Percentiles rank a stretch among this genome's conserved stretches.
These are phyloP conservation scores for Laticauda colubrina DNA, from an alignment of 2,113 vertebrate species.

Conservation along the genomic window DNA sequence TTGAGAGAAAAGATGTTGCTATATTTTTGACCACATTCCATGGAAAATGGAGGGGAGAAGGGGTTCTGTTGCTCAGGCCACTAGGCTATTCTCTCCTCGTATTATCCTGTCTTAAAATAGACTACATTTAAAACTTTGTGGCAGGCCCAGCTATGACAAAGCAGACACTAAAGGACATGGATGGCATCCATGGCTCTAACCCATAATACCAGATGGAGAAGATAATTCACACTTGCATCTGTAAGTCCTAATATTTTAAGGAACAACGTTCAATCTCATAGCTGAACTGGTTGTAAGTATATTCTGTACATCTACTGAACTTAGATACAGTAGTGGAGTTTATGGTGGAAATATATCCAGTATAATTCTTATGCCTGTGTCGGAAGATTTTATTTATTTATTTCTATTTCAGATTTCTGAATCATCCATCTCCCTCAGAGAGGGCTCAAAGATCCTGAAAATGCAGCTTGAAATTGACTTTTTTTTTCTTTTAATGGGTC, in stretches of 20 bases:
- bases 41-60: background rate
- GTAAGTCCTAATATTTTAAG: background rate
- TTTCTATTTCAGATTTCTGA: background rate
- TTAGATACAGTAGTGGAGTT: slow-evolving; percentile 90
- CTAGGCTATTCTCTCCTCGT: background rate
- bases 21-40: background rate
- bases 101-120: background rate
- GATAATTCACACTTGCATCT: background rate
- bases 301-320: slow-evolving; percentile 86
- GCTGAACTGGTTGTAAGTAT: slow-evolving; percentile 90
- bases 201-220: background rate
- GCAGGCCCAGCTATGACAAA: background rate
- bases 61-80: background rate
- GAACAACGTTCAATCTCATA: slow-evolving; percentile 38
- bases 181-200: background rate
- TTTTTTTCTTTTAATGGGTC: background rate
- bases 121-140: background rate
- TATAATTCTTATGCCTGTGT: slow-evolving; percentile 90
- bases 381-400: slow-evolving; percentile 71
- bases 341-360: slow-evolving; percentile 93
- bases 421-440: background rate
- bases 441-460: slow-evolving; percentile 80
- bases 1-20: slow-evolving; percentile 24
- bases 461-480: slow-evolving; percentile 67
- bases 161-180: background rate